phyloP scores from a whole-genome alignment of 2,797 vertebrate species.

The Rhinophrynus dorsalis region DNA sequence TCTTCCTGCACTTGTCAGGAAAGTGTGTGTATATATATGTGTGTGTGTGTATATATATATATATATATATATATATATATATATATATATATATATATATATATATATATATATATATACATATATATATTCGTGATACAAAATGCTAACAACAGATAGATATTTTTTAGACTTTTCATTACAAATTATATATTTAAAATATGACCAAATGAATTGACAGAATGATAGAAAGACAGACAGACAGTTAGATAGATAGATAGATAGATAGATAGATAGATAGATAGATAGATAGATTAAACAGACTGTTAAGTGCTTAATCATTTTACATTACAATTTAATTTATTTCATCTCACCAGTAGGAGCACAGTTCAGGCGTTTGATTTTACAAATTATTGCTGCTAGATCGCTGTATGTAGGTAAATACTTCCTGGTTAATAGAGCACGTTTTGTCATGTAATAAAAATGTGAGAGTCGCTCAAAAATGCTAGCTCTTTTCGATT shows the following conservation, averaged over 20 bases:
- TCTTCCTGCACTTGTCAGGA: too few relatives aligned
- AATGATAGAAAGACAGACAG: neutral
- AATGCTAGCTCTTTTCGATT: neutral
- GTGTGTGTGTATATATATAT: neutral
- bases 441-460: neutral
- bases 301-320: too few relatives aligned
- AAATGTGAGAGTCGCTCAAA: neutral
- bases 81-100: constrained; percentile 6
- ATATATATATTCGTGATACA: neutral
- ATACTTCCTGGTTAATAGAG: constrained; percentile 26
- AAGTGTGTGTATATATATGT: neutral
- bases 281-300: constrained; percentile 5
- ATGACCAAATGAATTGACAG: neutral
- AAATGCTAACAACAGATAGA: too few relatives aligned
- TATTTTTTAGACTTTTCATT: too few relatives aligned
- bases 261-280: neutral
- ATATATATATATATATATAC: constrained; percentile 3
- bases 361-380: neutral
- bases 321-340: neutral
- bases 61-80: neutral
- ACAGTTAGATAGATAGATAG: constrained; percentile 10
- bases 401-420: neutral
- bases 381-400: neutral
- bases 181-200: too few relatives aligned
- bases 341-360: constrained; percentile 10